Base-by-base conservation (phyloP, 1,140 invertebrate species). In the Plectus sambesii region DNA sequence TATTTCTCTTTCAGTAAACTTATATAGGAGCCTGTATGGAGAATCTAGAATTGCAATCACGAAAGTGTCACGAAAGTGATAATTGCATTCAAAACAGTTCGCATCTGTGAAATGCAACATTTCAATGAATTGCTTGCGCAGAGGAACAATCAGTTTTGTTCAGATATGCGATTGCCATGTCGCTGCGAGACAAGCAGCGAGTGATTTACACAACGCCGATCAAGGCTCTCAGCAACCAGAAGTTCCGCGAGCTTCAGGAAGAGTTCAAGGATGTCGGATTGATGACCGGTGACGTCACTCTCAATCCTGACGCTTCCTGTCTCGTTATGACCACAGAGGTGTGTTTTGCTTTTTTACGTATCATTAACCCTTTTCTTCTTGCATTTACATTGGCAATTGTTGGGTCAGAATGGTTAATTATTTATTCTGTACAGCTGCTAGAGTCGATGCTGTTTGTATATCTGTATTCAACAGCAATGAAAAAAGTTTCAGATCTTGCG, bases 151-250 rank as follows among this genome's bases (percentile, higher is more conserved):
- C n/a, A n/a, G n/a, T 8, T 17, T 12, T 35, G 60, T 70, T 30
- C 51, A 78, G 76, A 35, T 82, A 82, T 72, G 77, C 80, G 2
- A 81, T 82, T 58, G 81, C 81, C 2, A 75, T 77, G 72, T 82
- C 80, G 1, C 63, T 85, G 25, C 69, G 73, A 17, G 75, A 79
- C 56, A 83, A 82, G 58, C 83, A 86, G 68, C 70, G 93, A 63
- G 93, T 99, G 0, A 98, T 99, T 61, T 99, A 99, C 67, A 99
- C 94, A 17, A 96, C 94, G 35, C 94, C 94, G 2, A 99, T 99
- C 49, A 99, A 99, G 76, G 94, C 94, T 3, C 70, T 99, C 17
- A 97, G 90, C 62, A 99, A 99, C 77, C 94, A 99, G 72, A 99
- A 99, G 66, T 99, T 93, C 71, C 77, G 93, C 61, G 94, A 99